phyloP scores from a whole-genome alignment of 2,797 vertebrate genomes.

The Knipowitschia caucasica region DNA sequence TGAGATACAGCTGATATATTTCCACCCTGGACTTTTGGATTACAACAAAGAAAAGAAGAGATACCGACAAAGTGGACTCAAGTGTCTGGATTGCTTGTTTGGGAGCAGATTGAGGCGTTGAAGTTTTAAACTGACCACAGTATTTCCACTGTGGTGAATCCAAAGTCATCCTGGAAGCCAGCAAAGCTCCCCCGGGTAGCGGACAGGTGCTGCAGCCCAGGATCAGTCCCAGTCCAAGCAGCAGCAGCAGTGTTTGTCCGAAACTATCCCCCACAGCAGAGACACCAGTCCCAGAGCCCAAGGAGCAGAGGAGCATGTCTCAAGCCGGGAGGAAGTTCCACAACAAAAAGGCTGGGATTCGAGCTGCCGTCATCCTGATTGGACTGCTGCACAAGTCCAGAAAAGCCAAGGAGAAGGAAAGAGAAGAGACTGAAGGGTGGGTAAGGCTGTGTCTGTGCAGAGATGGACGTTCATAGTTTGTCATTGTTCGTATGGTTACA shows the following conservation, averaged over 20 bases:
- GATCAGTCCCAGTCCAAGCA: constrained; percentile 30
- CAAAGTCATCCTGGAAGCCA: constrained; percentile 51
- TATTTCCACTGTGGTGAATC: constrained; percentile 11
- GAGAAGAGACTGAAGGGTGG: constrained; percentile 69
- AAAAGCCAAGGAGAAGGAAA: constrained; percentile 80
- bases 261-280: constrained; percentile 31
- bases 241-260: constrained; percentile 45
- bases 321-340: constrained; percentile 78
- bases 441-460: constrained; percentile 45
- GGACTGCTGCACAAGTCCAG: constrained; percentile 91
- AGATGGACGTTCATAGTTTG: constrained; percentile 38
- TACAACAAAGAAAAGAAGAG: constrained; percentile 34
- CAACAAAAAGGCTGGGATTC: constrained; percentile 89
- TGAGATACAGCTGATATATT: constrained; percentile 44
- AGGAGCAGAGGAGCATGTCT: constrained; percentile 70
- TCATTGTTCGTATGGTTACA: constrained; percentile 9
- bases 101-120: constrained; percentile 23
- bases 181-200: constrained; percentile 29
- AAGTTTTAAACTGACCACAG: constrained; percentile 22
- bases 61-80: constrained; percentile 7
- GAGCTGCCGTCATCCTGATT: constrained; percentile 92
- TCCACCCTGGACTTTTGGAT: constrained; percentile 52
- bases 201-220: constrained; percentile 50
- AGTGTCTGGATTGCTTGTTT: constrained; percentile 34
- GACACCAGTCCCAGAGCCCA: constrained; percentile 44